Percentiles rank a stretch among this genome's conserved stretches.
These are phyloP conservation scores for Odontophorus gujanensis DNA, from an alignment of 2,113 vertebrate species.

Conservation along the genomic window DNA sequence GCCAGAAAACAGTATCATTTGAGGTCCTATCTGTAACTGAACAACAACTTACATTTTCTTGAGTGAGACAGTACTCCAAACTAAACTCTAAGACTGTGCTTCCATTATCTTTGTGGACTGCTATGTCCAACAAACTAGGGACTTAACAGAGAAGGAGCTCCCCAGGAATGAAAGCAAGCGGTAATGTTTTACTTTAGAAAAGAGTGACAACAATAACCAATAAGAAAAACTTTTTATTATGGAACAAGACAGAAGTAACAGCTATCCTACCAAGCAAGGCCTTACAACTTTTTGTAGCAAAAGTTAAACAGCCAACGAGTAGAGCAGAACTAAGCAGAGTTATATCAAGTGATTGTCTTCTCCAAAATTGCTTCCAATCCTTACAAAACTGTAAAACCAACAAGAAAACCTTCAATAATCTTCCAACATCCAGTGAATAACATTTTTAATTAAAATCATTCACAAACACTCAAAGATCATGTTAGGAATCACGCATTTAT, in stretches of 20 bases:
- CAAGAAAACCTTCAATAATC: neutral
- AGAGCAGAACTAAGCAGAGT: neutral
- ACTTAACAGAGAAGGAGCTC: neutral
- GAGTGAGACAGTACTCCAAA: neutral
- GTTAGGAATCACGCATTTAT: neutral
- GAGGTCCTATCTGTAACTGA: neutral
- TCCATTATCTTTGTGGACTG: neutral
- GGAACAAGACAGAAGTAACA: neutral
- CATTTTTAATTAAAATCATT: neutral
- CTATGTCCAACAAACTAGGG: neutral
- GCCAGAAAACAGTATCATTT: neutral
- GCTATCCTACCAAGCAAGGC: neutral
- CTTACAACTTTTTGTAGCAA: neutral
- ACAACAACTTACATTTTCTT: fast-evolving
- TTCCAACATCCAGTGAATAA: neutral
- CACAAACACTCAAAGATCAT: neutral
- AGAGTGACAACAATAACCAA: neutral
- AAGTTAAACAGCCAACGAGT: neutral
- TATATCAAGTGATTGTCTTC: neutral
- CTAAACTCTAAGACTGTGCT: neutral
- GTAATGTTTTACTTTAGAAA: neutral
- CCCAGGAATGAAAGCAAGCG: neutral
- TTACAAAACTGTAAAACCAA: neutral
- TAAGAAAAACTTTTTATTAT: constrained; percentile 49
- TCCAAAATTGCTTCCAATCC: neutral